phyloP scores from a whole-genome alignment of 2,888 invertebrate species.

The Gryllus longicercus region DNA sequence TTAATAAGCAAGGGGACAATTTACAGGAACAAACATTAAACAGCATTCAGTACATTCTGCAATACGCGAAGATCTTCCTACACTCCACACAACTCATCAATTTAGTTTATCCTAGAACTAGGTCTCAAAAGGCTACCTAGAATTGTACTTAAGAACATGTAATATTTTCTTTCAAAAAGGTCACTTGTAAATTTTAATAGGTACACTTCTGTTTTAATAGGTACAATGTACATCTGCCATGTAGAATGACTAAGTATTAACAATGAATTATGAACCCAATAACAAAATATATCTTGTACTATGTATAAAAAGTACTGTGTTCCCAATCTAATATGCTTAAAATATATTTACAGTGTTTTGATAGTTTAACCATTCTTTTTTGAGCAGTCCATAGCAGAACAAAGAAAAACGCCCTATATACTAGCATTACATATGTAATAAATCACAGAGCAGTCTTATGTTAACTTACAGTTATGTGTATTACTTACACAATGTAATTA shows the following conservation, averaged over 20 bases:
- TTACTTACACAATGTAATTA: constrained; percentile 11
- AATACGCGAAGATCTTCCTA: not conserved
- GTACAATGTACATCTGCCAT: constrained; percentile 17
- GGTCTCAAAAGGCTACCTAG: constrained; percentile 1
- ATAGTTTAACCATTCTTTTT: constrained; percentile 9
- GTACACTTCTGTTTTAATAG: not conserved
- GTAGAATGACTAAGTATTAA: constrained; percentile 17
- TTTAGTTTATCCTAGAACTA: constrained; percentile 7
- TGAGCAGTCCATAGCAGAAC: constrained; percentile 17
- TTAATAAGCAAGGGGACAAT: constrained; percentile 4
- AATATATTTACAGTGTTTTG: constrained; percentile 17
- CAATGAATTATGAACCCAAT: constrained; percentile 17
- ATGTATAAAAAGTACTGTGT: constrained; percentile 17
- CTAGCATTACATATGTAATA: constrained; percentile 17
- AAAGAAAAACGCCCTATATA: constrained; percentile 17
- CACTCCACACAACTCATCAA: constrained; percentile 9
- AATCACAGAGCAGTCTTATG: constrained; percentile 17
- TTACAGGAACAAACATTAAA: constrained; percentile 2
- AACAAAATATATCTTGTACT: constrained; percentile 17
- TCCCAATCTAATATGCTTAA: constrained; percentile 17
- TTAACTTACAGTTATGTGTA: constrained; percentile 17
- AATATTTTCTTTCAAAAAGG: constrained; percentile 17
- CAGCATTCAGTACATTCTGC: constrained; percentile 6
- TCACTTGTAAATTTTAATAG: constrained; percentile 11
- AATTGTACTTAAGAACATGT: constrained; percentile 17